These are phyloP conservation scores for Scyliorhinus canicula DNA, from an alignment of 2,797 vertebrate species.

Conservation along the genomic window DNA sequence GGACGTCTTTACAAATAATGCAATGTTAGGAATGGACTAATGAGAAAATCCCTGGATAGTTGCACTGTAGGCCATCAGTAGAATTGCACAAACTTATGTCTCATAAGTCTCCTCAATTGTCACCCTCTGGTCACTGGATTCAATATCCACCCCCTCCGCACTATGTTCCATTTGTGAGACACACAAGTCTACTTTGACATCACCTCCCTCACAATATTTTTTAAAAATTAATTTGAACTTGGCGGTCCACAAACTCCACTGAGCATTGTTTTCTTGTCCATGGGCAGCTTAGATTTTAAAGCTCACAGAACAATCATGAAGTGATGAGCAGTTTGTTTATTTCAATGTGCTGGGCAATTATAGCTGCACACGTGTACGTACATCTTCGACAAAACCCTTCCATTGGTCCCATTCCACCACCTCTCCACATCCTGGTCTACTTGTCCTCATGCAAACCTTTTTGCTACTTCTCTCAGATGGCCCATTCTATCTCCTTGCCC, in stretches of 20 bases:
- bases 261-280: background rate
- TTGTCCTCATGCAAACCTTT: too few relatives aligned
- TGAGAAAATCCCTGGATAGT: background rate
- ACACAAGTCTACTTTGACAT: background rate
- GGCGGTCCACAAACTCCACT: background rate
- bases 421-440: too few relatives aligned
- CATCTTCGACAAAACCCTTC: too few relatives aligned
- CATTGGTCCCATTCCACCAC: too few relatives aligned
- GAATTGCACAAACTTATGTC: background rate
- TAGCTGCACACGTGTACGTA: too few relatives aligned
- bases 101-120: background rate
- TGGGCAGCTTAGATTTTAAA: background rate
- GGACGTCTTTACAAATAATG: background rate
- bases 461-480: too few relatives aligned
- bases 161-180: background rate
- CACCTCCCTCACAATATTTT: background rate
- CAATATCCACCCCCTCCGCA: background rate
- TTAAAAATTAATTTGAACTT: background rate
- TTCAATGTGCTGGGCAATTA: too few relatives aligned
- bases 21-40: background rate
- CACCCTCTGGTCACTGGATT: background rate
- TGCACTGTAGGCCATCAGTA: background rate
- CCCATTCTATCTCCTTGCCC: too few relatives aligned
- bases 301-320: background rate
- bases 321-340: too few relatives aligned